phyloP scores from a whole-genome alignment of 2,113 vertebrate genomes.

The Peromyscus californicus region DNA sequence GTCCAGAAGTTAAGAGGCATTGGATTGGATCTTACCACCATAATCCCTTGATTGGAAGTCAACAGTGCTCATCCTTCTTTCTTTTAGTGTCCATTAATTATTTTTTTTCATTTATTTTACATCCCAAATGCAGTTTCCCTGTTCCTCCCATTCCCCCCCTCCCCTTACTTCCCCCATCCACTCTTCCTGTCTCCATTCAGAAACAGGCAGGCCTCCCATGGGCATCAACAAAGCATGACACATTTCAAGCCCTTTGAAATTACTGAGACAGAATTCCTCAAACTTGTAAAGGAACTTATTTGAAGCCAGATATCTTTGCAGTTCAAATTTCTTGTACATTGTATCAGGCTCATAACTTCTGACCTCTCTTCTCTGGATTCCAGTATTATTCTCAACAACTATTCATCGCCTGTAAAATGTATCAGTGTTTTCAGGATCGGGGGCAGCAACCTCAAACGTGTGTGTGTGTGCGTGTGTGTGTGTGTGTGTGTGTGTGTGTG shows the following conservation, averaged over 20 bases:
- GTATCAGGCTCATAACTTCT: neutral
- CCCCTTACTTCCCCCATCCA: neutral
- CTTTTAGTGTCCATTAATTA: neutral
- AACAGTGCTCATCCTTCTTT: neutral
- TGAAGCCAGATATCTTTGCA: neutral
- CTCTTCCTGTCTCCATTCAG: neutral
- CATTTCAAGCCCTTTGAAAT: neutral
- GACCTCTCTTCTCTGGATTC: neutral
- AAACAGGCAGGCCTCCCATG: neutral
- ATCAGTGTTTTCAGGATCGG: no score
- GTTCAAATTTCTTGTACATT: neutral
- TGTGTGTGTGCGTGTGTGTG: neutral
- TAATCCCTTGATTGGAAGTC: neutral
- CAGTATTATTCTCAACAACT: rapidly evolving
- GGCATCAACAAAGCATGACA: neutral
- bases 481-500: neutral
- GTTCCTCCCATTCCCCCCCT: neutral
- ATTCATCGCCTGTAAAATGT: neutral
- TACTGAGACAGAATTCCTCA: neutral
- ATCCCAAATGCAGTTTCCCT: neutral
- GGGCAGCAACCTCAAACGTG: neutral
- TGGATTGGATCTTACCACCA: neutral
- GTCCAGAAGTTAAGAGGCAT: neutral
- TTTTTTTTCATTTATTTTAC: neutral
- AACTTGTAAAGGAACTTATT: neutral